A percentile compares a stretch with the other conserved stretches of the same genome.
These are phyloP conservation scores for Ladona fulva DNA, from an alignment of 1,140 invertebrate species.

Conservation along the genomic window DNA sequence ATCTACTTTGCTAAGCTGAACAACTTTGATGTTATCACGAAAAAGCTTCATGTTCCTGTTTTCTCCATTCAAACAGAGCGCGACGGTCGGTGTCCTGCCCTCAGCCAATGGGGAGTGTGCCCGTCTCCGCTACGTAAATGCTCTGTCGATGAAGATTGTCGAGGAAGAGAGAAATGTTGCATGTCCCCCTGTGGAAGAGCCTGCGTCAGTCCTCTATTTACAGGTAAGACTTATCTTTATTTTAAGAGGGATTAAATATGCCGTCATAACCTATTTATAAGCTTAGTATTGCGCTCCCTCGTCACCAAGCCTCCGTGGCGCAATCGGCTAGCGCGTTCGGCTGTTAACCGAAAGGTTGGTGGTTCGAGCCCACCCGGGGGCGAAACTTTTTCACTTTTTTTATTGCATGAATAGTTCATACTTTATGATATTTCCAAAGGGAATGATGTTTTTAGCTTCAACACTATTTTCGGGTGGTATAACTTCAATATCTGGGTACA, in stretches of 20 bases:
- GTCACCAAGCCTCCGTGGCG: background rate
- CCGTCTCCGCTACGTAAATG: constrained; percentile 33
- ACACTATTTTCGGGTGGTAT: no score
- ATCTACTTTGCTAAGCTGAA: no score
- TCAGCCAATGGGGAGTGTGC: constrained; percentile 35
- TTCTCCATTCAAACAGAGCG: constrained; percentile 30
- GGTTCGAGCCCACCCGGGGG: background rate
- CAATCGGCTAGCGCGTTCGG: background rate
- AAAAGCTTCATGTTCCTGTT: background rate
- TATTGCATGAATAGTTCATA: no score
- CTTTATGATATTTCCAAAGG: no score
- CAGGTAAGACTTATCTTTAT: constrained; percentile 12
- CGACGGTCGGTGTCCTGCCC: constrained; percentile 35
- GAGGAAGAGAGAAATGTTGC: constrained; percentile 32
- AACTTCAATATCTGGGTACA: no score
- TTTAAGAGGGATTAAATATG: background rate
- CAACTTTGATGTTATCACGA: no score
- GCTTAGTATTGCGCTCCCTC: no score
- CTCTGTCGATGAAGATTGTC: constrained; percentile 34
- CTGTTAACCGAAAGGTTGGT: background rate
- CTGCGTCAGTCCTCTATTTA: constrained; percentile 28
- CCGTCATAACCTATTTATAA: no score
- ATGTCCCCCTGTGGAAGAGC: constrained; percentile 31
- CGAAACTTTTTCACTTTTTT: background rate
- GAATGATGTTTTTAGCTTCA: no score